These are phyloP conservation scores for Ranitomeya variabilis DNA, from an alignment of 2,113 vertebrate species.

Conservation along the genomic window DNA sequence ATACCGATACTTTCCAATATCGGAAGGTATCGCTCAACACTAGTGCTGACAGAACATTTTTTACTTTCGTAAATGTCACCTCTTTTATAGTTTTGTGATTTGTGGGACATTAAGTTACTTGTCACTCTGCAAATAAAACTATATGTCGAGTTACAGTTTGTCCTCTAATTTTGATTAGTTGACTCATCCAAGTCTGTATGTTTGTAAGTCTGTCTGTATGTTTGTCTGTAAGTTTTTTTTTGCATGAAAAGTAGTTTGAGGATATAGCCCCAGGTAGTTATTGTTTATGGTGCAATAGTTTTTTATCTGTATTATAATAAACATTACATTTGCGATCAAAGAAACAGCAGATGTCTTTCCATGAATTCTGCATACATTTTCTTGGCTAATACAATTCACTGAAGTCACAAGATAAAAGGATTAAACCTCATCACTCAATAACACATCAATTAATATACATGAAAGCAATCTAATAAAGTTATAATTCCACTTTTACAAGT, in stretches of 20 bases:
- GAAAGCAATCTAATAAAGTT: not conserved
- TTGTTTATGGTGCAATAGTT: not conserved
- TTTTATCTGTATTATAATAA: not conserved
- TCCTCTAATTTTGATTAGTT: not conserved
- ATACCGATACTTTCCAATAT: too few species aligned
- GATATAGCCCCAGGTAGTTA: not conserved
- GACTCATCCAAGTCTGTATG: not conserved
- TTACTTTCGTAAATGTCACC: not conserved
- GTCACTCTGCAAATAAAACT: not conserved
- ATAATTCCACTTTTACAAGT: constrained; percentile 1
- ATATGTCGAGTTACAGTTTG: not conserved
- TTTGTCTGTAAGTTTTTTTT: not conserved
- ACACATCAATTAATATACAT: not conserved
- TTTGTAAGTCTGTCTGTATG: too few species aligned
- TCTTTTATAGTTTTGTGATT: not conserved
- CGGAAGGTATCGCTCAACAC: too few species aligned
- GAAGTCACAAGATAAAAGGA: constrained; percentile 1
- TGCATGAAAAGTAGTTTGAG: not conserved
- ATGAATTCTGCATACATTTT: not conserved
- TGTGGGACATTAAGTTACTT: not conserved
- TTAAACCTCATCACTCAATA: not conserved
- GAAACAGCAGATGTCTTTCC: not conserved
- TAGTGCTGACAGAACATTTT: not conserved
- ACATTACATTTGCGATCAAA: not conserved
- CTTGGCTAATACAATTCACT: not conserved